Evolutionary conservation across 1,140 invertebrate genomes (phyloP), one percentile per base, ranked within the genome.

Genomic region (Zaprionus lachaisei): DNA sequence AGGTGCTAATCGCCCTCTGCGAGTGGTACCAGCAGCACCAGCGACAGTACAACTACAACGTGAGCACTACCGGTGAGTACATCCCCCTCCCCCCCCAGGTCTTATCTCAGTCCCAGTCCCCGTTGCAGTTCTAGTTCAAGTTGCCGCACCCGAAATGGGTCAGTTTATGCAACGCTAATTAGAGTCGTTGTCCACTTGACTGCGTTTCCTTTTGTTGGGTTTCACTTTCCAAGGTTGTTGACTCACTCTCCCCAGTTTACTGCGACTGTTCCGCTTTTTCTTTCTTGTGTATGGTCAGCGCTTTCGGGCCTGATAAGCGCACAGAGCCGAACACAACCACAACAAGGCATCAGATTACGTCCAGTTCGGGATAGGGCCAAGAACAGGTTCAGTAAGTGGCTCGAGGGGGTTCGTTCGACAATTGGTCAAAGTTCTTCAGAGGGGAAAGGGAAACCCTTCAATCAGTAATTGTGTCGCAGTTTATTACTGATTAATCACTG

Each of bases 1-100:
- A 92, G 63, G 77, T 92, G 57, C 72, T 93, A 34, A 81, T 91
- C 66, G 92, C 92, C 71, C 73, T 93, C 17, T 93, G 78, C 57
- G 92, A 92, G 51, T 92, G 79, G 64, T 75, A 90, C 41, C 79
- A 81, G 55, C 82, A 81, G 15, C 60, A 68, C 14, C 49, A 66
- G 11, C 75, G 84, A 44, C 70, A 77, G 49, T 83, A 87, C 31
- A 81, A 75, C 67, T 72, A 69, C 67, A 78, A 77, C 55, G 62
- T 71, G 17, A 81, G 22, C 17, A 34, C 49, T 15, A 41, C 74
- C 28, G 74, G 69, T 77, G 66, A 67, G 73, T 64, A 47, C 7
- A 7, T 15, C 38, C 15, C 4, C 15, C 15, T n/a, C n/a, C 5
- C 17, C 11, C 11, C 0, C 47, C 4, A 4, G 17, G 17, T 51